phyloP scores from a whole-genome alignment of 2,888 invertebrate genomes.

The Ennomos erosarius region DNA sequence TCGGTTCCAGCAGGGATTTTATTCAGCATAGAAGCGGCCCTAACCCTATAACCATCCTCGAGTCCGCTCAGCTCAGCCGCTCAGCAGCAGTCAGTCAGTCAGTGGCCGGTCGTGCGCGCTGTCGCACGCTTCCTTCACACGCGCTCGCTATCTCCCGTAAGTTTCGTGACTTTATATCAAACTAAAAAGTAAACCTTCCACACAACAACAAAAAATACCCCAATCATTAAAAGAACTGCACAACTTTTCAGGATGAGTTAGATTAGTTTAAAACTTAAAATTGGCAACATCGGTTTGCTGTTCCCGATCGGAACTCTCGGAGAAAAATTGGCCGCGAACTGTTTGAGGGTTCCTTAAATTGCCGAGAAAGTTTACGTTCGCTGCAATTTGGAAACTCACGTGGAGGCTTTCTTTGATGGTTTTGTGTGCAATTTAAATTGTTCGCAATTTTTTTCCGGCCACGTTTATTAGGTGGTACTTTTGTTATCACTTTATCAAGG shows the following conservation, averaged over 20 bases:
- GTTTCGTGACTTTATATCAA: constrained; percentile 70
- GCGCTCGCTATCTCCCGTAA: constrained; percentile 61
- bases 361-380: constrained; percentile 30
- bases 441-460: constrained; percentile 41
- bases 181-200: constrained; percentile 50
- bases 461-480: constrained; percentile 36
- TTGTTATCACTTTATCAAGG: constrained; percentile 59
- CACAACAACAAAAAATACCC: constrained; percentile 45
- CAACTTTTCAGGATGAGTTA: constrained; percentile 50
- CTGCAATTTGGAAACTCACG: constrained; percentile 27
- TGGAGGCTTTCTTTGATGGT: constrained; percentile 33
- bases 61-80: neutral
- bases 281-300: constrained; percentile 50
- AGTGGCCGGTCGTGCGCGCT: constrained; percentile 59
- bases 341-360: constrained; percentile 43
- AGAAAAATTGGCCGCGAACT: constrained; percentile 50
- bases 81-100: constrained; percentile 49
- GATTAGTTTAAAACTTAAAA: constrained; percentile 53
- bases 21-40: too few species aligned
- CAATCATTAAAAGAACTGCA: constrained; percentile 34
- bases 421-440: constrained; percentile 41
- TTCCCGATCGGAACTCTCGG: constrained; percentile 38
- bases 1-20: too few species aligned
- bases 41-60: neutral
- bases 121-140: constrained; percentile 59